Conservation (phyloP, 2,888 invertebrate genomes). For the Drosophila paucipuncta region DNA sequence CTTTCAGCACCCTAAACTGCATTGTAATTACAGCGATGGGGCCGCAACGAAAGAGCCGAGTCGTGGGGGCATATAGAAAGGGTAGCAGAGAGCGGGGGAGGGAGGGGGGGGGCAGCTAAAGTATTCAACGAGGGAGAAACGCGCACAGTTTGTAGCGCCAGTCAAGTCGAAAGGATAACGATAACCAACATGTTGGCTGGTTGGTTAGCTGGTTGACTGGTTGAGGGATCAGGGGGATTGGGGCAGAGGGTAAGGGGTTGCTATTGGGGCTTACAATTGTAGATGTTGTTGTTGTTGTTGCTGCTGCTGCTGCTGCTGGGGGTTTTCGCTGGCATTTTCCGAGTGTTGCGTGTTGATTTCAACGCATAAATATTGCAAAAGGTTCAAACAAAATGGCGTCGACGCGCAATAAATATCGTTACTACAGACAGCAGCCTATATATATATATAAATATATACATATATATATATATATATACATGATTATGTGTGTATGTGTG, state of each 20-base stretch:
- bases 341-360: constrained; percentile 79
- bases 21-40: constrained; percentile 73
- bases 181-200: constrained; percentile 71
- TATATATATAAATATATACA: not conserved
- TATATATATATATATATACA: not conserved
- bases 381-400: constrained; percentile 80
- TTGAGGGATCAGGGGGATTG: not conserved
- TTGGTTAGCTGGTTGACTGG: constrained; percentile 39
- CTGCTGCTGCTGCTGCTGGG: constrained; percentile 31
- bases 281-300: constrained; percentile 41
- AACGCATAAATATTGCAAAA: constrained; percentile 79
- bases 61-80: not conserved
- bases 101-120: constrained; percentile 14
- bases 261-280: constrained; percentile 38
- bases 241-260: not conserved
- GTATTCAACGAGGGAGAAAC: constrained; percentile 55
- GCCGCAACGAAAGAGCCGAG: not conserved
- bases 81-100: not conserved
- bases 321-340: constrained; percentile 47
- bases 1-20: constrained; percentile 82
- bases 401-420: constrained; percentile 78
- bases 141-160: constrained; percentile 66
- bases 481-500: constrained; percentile 9
- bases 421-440: constrained; percentile 28
- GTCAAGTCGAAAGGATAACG: constrained; percentile 77